Percentiles rank a stretch among this genome's conserved stretches.
phyloP scores from a whole-genome alignment of 2,113 vertebrate species.

The Vanacampus margaritifer region DNA sequence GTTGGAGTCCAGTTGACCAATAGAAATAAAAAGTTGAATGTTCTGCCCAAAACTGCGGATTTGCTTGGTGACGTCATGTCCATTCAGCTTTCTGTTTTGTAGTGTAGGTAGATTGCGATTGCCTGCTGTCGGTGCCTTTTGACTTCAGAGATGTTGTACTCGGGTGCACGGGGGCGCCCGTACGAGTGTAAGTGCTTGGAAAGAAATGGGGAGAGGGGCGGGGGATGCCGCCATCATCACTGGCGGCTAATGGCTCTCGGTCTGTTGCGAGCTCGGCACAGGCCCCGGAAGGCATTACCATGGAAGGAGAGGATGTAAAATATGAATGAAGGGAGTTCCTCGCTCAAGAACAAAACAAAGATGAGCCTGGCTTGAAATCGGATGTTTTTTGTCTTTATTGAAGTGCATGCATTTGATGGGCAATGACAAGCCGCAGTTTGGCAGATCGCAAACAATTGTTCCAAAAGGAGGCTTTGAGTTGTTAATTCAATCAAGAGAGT shows the following conservation, averaged over 20 bases:
- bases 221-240: slow-evolving; percentile 25
- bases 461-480: no score
- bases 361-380: not conserved
- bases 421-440: no score
- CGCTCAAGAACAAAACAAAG: slow-evolving; percentile 8
- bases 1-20: not conserved
- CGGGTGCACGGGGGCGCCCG: slow-evolving; percentile 8
- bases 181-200: slow-evolving; percentile 42
- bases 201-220: slow-evolving; percentile 2
- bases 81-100: not conserved
- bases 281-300: slow-evolving; percentile 48
- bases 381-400: slow-evolving; percentile 4
- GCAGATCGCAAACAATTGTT: no score
- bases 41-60: not conserved
- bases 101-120: not conserved
- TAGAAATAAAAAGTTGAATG: no score
- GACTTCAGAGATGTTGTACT: slow-evolving; percentile 9
- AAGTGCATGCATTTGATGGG: not conserved
- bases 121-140: slow-evolving; percentile 1
- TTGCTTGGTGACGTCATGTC: not conserved
- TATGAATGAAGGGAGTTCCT: slow-evolving; percentile 61
- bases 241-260: slow-evolving; percentile 56
- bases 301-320: slow-evolving; percentile 61
- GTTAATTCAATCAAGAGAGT: no score
- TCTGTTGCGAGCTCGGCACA: slow-evolving; percentile 37